These are phyloP conservation scores for Notospermus geniculatus DNA, from an alignment of 1,140 invertebrate species.

Conservation along the genomic window DNA sequence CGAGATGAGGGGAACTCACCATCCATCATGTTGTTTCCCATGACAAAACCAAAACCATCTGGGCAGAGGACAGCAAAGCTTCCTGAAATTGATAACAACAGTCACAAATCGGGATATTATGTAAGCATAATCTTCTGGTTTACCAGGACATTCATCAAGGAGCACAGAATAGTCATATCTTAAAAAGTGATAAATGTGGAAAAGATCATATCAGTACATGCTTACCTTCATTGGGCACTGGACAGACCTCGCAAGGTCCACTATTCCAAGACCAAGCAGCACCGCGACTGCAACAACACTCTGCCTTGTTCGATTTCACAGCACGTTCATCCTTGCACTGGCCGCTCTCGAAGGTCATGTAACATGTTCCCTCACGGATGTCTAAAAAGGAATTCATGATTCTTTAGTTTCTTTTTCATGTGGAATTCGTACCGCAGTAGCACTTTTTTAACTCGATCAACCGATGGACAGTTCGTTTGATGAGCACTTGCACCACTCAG, in stretches of 20 bases:
- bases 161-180: too few relatives aligned
- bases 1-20: background rate
- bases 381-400: conserved; percentile 29
- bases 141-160: too few relatives aligned
- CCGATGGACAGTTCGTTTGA: too few relatives aligned
- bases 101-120: too few relatives aligned
- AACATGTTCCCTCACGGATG: conserved; percentile 69
- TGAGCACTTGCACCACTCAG: too few relatives aligned
- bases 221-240: conserved; percentile 63
- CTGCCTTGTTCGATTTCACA: conserved; percentile 64
- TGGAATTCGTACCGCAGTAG: too few relatives aligned
- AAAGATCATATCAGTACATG: background rate
- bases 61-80: conserved; percentile 2
- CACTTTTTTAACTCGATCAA: too few relatives aligned
- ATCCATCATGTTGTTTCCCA: background rate
- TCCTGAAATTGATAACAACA: conserved; percentile 1
- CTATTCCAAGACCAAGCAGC: conserved; percentile 75
- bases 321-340: conserved; percentile 63
- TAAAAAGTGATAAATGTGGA: too few relatives aligned
- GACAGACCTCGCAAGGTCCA: conserved; percentile 70
- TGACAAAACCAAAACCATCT: conserved; percentile 5
- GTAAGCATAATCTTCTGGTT: too few relatives aligned
- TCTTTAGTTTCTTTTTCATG: too few relatives aligned
- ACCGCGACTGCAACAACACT: conserved; percentile 77
- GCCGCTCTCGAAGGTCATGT: conserved; percentile 63